phyloP scores from a whole-genome alignment of 2,888 invertebrate genomes.

The Melikaiella ostensackeni region DNA sequence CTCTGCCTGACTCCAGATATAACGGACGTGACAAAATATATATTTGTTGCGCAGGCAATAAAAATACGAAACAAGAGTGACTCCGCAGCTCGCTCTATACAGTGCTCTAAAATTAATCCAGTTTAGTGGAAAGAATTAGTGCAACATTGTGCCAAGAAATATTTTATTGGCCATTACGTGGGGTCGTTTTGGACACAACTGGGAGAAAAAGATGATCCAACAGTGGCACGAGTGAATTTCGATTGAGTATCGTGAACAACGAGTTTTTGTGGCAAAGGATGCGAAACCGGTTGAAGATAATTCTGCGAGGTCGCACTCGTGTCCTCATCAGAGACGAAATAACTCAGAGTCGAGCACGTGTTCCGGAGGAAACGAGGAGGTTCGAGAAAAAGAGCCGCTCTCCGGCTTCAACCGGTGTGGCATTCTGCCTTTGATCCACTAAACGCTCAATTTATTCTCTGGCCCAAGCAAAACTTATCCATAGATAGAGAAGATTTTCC shows the following conservation, averaged over 20 bases:
- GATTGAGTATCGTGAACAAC: slow-evolving; percentile 50
- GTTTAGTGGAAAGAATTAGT: not conserved
- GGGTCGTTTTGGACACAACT: slow-evolving; percentile 3
- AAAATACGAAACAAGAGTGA: no score
- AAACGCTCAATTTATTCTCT: slow-evolving; percentile 1
- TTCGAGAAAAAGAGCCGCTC: not conserved
- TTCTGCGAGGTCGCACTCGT: slow-evolving; percentile 50
- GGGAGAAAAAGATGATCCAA: slow-evolving; percentile 20
- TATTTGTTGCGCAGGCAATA: not conserved
- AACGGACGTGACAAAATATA: slow-evolving; percentile 26
- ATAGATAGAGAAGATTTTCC: no score
- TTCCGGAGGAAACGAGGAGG: slow-evolving; percentile 7
- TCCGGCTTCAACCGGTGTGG: not conserved
- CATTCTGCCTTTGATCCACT: slow-evolving; percentile 3
- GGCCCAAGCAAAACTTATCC: not conserved
- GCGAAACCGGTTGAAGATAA: slow-evolving; percentile 55
- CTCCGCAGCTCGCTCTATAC: not conserved
- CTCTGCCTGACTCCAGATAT: not conserved
- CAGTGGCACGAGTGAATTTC: slow-evolving; percentile 41
- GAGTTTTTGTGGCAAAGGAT: slow-evolving; percentile 53
- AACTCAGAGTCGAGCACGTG: slow-evolving; percentile 39
- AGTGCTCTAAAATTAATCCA: not conserved
- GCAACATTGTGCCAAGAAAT: not conserved
- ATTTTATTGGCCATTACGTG: not conserved
- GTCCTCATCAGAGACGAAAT: slow-evolving; percentile 41